phyloP scores from a whole-genome alignment of 2,797 vertebrate species.

The Etheostoma nigrum region DNA sequence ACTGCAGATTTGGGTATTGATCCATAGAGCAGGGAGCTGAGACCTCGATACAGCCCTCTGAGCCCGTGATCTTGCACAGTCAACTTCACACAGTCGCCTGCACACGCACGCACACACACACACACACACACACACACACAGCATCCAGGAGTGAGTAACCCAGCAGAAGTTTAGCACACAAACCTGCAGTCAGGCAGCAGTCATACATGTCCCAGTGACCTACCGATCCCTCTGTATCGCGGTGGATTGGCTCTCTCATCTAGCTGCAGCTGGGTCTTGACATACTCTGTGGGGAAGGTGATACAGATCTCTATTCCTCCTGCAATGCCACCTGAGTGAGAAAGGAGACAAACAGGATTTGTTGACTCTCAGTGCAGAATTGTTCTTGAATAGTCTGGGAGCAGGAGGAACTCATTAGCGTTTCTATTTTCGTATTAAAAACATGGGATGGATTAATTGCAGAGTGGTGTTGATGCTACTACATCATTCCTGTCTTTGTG shows the following conservation, averaged over 20 bases:
- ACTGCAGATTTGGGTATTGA: conserved; percentile 89
- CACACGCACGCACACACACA: conserved; percentile 36
- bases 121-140: conserved; percentile 30
- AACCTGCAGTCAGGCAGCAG: conserved; percentile 10
- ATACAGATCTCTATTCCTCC: conserved; percentile 87
- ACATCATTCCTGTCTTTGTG: background rate
- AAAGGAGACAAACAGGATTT: conserved; percentile 15
- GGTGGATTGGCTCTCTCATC: conserved; percentile 85
- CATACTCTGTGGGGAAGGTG: conserved; percentile 88
- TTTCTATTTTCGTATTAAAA: background rate
- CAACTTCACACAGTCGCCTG: conserved; percentile 87
- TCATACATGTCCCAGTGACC: conserved; percentile 54
- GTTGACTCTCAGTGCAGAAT: conserved; percentile 38
- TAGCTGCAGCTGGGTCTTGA: conserved; percentile 88
- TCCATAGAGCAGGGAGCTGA: conserved; percentile 87
- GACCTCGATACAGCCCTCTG: conserved; percentile 86
- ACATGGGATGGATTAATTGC: background rate
- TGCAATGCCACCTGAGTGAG: conserved; percentile 82
- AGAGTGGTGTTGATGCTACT: background rate
- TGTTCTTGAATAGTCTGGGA: conserved; percentile 42
- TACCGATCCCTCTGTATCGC: conserved; percentile 85
- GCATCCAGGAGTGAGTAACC: conserved; percentile 27
- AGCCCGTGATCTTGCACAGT: conserved; percentile 87
- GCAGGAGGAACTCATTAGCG: conserved; percentile 5
- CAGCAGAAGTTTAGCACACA: conserved; percentile 6